Evolutionary conservation across 1,140 invertebrate genomes (phyloP).

Genomic region (Zaprionus davidi): DNA sequence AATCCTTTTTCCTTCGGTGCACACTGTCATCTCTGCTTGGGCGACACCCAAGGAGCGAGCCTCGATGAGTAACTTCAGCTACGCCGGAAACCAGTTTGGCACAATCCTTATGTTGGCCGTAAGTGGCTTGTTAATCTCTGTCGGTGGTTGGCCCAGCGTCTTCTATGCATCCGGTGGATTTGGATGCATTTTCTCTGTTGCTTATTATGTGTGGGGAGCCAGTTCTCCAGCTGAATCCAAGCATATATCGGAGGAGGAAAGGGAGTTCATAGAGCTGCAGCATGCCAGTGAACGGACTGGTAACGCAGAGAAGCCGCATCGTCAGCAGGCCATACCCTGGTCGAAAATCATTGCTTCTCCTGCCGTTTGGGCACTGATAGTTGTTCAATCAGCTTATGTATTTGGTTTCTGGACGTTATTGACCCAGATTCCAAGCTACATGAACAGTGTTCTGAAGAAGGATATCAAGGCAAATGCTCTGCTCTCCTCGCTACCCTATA

Average conservation of each 20-base stretch:
- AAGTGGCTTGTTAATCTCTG: constrained; percentile 87
- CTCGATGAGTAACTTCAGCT: constrained; percentile 85
- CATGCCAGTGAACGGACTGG: constrained; percentile 7
- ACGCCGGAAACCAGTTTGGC: constrained; percentile 88
- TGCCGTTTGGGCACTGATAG: constrained; percentile 92
- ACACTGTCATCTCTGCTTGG: constrained; percentile 92
- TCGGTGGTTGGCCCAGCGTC: constrained; percentile 89
- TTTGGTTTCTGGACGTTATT: constrained; percentile 97
- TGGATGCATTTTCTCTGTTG: constrained; percentile 86
- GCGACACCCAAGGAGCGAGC: constrained; percentile 86
- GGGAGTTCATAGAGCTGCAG: constrained; percentile 86
- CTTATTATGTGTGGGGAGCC: constrained; percentile 87
- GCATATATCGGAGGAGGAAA: constrained; percentile 86
- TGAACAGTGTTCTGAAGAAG: constrained; percentile 91
- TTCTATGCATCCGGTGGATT: constrained; percentile 90
- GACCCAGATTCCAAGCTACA: constrained; percentile 95
- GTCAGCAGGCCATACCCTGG: constrained; percentile 86
- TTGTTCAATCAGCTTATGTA: constrained; percentile 93
- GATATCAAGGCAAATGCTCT: constrained; percentile 90
- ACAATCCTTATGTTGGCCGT: constrained; percentile 88
- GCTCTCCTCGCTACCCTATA: constrained; percentile 91
- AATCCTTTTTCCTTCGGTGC: constrained; percentile 90
- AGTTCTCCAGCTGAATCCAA: constrained; percentile 87
- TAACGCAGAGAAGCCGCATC: background rate
- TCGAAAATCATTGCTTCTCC: constrained; percentile 89